Base-by-base conservation (phyloP, 1,140 invertebrate species). In the Lysiphlebus fabarum region DNA sequence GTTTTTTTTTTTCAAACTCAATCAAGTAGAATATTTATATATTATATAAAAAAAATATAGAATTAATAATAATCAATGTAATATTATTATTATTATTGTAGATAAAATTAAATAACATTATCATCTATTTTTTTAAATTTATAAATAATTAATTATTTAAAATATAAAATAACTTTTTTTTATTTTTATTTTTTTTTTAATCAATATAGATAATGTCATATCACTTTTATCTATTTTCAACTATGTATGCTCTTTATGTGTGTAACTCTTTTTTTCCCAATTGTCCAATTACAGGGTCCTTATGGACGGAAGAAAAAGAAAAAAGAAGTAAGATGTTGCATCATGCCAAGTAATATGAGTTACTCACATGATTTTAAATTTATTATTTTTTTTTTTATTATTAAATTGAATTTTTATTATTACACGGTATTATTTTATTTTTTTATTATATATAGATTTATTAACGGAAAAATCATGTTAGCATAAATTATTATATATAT, bases 271-370 rank as follows among this genome's bases (percentile, higher is more conserved):
- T 66, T 17, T 78, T 82, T 72, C 81, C 69, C 79, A 73, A 78
- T 77, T 79, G 73, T 81, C 70, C 82, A 83, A 86, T 89, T 88
- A 80, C 87, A 89, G 87, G 87, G 84, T 84, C 87, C 86, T 88
- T 90, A 88, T 89, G 90, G 90, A 89, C 89, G 89, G 87, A 91
- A 90, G 89, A 92, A 91, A 91, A 91, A 92, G 88, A 91, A 92
- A 90, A 92, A 92, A 91, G 90, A 92, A 92, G 90, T 92, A 92
- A 92, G 90, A 90, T 78, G 73, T 78, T 79, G 72, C 70, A 75
- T 73, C 76, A 78, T 73, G 75, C 72, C 76, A 78, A 76, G 74
- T 78, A 78, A 74, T 74, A 71, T 59, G 45, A 62, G 48, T 56
- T 56, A 55, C 38, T 65, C 51, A 62, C 54, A 58, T 47, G 37